A percentile compares a stretch with the other conserved stretches of the same genome.
Evolutionary conservation across 2,113 vertebrate genomes (phyloP).

Genomic region (Eidolon helvum): DNA sequence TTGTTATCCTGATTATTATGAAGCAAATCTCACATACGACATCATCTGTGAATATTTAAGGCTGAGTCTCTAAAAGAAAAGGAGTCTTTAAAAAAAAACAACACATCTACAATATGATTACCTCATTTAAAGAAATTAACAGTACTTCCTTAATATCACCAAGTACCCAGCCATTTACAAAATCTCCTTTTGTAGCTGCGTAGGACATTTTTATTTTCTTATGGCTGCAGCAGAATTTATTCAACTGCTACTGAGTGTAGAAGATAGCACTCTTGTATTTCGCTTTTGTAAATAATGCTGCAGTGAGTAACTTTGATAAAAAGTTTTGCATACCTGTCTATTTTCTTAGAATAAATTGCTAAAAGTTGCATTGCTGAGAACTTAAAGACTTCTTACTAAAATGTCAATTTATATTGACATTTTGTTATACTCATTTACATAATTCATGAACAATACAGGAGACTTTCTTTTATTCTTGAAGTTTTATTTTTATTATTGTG

Average conservation of each 20-base stretch:
- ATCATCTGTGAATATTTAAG: not conserved
- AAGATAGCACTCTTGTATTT: not conserved
- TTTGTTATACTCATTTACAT: not conserved
- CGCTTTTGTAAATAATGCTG: not conserved
- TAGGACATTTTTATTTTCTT: not conserved
- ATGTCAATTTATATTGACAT: not conserved
- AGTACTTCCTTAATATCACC: not conserved
- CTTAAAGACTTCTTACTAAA: constrained; percentile 24
- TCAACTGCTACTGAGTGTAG: not conserved
- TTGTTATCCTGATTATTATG: not conserved
- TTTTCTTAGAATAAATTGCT: not conserved
- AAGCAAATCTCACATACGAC: not conserved
- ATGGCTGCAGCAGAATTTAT: not conserved
- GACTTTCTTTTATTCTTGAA: not conserved
- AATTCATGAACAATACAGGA: not conserved
- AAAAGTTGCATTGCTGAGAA: not conserved
- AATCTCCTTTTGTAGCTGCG: not conserved
- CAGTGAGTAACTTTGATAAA: not conserved
- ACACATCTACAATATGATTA: not conserved
- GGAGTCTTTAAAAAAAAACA: not conserved
- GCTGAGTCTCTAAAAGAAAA: not conserved
- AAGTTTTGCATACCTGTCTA: not conserved
- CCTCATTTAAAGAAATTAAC: not conserved
- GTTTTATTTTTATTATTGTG: constrained; percentile 37
- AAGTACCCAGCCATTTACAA: not conserved